Evolutionary conservation across 2,113 vertebrate genomes (phyloP), one percentile per base, ranked within the genome.

Genomic region (Tachuris rubrigastra): DNA sequence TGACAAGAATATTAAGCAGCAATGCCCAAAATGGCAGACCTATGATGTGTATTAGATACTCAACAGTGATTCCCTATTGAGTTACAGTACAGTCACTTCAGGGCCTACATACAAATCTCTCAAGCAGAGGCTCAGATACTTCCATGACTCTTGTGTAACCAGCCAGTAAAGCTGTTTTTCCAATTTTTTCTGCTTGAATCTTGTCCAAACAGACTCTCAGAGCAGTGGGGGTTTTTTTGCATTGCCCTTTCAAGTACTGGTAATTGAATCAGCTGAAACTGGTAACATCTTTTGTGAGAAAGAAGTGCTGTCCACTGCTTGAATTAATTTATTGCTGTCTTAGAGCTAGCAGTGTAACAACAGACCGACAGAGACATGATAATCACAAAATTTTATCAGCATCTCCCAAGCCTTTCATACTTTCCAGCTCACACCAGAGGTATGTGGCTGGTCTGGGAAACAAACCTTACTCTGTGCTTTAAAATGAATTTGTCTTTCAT

Each of bases 251-350:
- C 1, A 9, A 35, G 9, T 58, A 24, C 44, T 56, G 31, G 53
- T 76, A 35, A 50, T 76, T 91, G 68, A 83, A 83, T 85, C 39
- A 58, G 55, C 42, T 67, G 55, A 74, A 58, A 33, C 46, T 63
- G 27, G 46, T 89, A 82, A 42, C 12, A 2, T 49, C 53, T 90
- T 75, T 84, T 50, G 31, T 66, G 62, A 89, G 53, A 52, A 73
- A 58, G 28, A 78, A 4, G 67, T 65, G 52, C 25, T 41, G n/a
- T 60, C 62, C 22, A 2, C 18, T 66, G 39, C 85, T 67, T 50
- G n/a, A 77, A 80, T 79, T 66, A 62, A 76, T 87, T 60, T 83
- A 35, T 62, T 87, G 50, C 63, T 63, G 35, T 80, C 42, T 71
- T 47, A 46, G 41, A 85, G 82, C 39, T 73, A 30, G 30, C 46